Evolutionary conservation across 2,113 vertebrate species (phyloP), one percentile per base, ranked within the genome.

Genomic region (Thunnus maccoyii): DNA sequence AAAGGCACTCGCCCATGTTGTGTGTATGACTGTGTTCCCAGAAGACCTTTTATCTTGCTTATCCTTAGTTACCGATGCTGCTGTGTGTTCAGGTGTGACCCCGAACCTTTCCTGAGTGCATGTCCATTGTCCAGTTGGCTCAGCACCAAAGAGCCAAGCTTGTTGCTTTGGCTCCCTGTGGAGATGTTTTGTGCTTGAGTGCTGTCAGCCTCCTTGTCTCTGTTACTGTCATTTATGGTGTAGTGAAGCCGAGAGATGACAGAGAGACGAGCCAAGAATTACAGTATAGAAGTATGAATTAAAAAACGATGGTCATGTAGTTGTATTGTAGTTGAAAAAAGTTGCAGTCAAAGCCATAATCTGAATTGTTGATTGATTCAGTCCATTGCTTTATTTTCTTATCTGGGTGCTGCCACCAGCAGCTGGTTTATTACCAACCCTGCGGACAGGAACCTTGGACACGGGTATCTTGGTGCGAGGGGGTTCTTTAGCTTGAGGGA

Each of bases 401-500:
- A 73, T 76, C 30, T 91, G 92, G n/a, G 41, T 11, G 55, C 57
- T 50, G 14, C 94, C 88, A 86, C 91, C 2, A 63, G 87, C 78
- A 79, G 94, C 91, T 89, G 94, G 95, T 89, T 97, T 96, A 88
- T 91, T 97, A 88, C 95, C 96, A 81, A 93, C 95, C 83, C 96
- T 95, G 20, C 97, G 97, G 56, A 99, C 95, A 25, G 98, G 96
- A 51, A 99, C 97, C 93, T 97, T 99, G 73, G 98, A 98, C 71
- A 99, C 96, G 0, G 98, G 98, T 83, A 99, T 99, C 95, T 98
- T 99, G 74, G 98, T 98, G 94, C 97, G 97, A 84, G 95, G 94
- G 47, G 95, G 86, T 78, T 99, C 97, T 94, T 95, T 96, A 81
- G 94, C 91, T 73, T 95, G 95, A 41, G 95, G 95, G 87, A 95